phyloP scores from a whole-genome alignment of 2,113 vertebrate species.

The Triplophysa rosa region DNA sequence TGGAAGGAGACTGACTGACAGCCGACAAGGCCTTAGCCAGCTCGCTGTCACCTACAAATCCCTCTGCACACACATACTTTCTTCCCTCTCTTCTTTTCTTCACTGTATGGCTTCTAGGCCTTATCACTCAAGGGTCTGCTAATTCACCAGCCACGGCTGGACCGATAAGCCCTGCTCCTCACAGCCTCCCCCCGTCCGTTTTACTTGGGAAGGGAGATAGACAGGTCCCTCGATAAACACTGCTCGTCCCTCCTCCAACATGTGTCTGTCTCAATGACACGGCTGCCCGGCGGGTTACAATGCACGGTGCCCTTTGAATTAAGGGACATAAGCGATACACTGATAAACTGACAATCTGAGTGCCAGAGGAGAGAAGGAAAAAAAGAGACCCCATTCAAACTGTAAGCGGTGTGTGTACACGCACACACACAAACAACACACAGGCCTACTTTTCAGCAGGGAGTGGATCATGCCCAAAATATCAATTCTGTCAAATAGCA shows the following conservation, averaged over 20 bases:
- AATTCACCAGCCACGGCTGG: conserved; percentile 85
- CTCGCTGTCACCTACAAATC: conserved; percentile 72
- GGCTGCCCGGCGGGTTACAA: conserved; percentile 68
- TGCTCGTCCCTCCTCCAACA: conserved; percentile 65
- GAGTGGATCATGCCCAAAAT: conserved; percentile 56
- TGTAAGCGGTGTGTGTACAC: conserved; percentile 24
- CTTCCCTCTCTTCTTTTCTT: conserved; percentile 58
- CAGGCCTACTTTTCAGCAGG: conserved; percentile 42
- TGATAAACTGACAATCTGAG: conserved; percentile 73
- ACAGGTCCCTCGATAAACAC: conserved; percentile 76
- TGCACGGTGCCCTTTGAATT: conserved; percentile 72
- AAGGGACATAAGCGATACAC: conserved; percentile 76
- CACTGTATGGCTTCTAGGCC: conserved; percentile 78
- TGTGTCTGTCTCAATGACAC: conserved; percentile 75
- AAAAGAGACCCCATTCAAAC: conserved; percentile 24
- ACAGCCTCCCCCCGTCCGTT: conserved; percentile 62
- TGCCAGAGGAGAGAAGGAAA: conserved; percentile 40
- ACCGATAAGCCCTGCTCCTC: conserved; percentile 77
- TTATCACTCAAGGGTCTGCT: conserved; percentile 86
- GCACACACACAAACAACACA: conserved; percentile 38
- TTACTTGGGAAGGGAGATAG: conserved; percentile 67
- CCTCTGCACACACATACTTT: conserved; percentile 46
- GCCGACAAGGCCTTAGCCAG: conserved; percentile 76
- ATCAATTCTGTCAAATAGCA: conserved; percentile 56
- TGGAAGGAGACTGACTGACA: conserved; percentile 81